These are phyloP conservation scores for Macropus fuliginosus DNA, from an alignment of 2,797 vertebrate genomes.

Conservation along the genomic window DNA sequence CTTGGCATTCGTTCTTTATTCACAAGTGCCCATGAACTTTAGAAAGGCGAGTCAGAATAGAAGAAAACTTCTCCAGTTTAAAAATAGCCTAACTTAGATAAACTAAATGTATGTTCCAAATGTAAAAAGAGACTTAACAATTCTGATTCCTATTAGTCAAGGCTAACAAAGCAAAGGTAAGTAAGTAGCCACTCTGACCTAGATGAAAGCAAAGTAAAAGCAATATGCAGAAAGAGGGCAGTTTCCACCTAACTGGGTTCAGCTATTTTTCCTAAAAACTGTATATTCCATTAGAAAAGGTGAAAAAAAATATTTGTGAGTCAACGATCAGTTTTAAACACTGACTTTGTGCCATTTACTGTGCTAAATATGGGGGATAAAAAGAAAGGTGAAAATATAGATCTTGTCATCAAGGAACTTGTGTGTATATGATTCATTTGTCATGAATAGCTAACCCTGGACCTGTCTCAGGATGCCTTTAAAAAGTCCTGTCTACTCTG, in stretches of 20 bases:
- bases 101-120: not conserved
- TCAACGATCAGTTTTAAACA: not conserved
- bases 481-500: not conserved
- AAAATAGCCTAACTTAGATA: not conserved
- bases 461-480: not conserved
- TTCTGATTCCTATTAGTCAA: not conserved
- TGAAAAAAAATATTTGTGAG: not conserved
- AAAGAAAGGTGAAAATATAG: not conserved
- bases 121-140: not conserved
- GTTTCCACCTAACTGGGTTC: not conserved
- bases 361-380: not conserved
- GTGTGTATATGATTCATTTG: not conserved
- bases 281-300: not conserved
- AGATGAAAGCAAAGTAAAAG: not conserved
- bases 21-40: not conserved
- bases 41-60: not conserved
- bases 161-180: not conserved
- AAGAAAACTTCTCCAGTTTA: not conserved
- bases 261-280: not conserved
- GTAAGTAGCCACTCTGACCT: not conserved
- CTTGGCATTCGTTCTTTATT: not conserved
- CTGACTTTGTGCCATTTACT: not conserved
- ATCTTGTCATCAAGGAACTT: not conserved
- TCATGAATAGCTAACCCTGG: not conserved
- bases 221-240: not conserved